A percentile compares a stretch with the other conserved stretches of the same genome.
Evolutionary conservation across 2,113 vertebrate genomes (phyloP).

Genomic region (Sylvilagus bachmani): DNA sequence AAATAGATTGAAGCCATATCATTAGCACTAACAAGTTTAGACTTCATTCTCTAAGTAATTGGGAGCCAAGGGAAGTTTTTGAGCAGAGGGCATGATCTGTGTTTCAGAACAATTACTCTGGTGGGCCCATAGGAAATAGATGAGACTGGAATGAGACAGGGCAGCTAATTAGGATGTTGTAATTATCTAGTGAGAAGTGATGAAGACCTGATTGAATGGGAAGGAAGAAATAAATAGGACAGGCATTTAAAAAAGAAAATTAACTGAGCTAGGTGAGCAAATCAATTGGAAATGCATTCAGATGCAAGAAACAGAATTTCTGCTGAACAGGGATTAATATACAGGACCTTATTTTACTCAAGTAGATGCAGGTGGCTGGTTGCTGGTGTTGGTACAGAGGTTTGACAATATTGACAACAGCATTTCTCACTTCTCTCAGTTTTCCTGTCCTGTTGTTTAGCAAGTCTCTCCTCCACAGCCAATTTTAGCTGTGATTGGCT

Average conservation of each 20-base stretch:
- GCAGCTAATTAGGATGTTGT: conserved; percentile 71
- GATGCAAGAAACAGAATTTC: conserved; percentile 29
- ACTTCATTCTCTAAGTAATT: conserved; percentile 63
- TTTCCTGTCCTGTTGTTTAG: not conserved
- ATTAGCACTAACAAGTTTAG: conserved; percentile 66
- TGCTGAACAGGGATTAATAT: not conserved
- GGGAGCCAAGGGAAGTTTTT: conserved; percentile 44
- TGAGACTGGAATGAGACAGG: conserved; percentile 46
- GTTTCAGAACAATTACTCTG: conserved; percentile 73
- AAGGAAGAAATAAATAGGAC: conserved; percentile 60
- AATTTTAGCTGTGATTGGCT: not conserved
- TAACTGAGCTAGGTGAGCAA: conserved; percentile 32
- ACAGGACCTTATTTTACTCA: not conserved
- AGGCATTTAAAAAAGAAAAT: conserved; percentile 51
- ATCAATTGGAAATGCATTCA: conserved; percentile 61
- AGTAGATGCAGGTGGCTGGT: not conserved
- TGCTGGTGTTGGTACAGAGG: not conserved
- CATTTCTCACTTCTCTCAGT: not conserved
- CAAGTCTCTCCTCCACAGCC: not conserved
- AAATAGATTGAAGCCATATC: conserved; percentile 58
- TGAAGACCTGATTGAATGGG: conserved; percentile 51
- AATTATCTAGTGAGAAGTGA: conserved; percentile 67
- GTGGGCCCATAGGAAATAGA: conserved; percentile 18
- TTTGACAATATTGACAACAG: not conserved
- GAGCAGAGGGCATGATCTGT: conserved; percentile 43